phyloP scores from a whole-genome alignment of 2,797 vertebrate genomes.

The Propithecus perrieri region DNA sequence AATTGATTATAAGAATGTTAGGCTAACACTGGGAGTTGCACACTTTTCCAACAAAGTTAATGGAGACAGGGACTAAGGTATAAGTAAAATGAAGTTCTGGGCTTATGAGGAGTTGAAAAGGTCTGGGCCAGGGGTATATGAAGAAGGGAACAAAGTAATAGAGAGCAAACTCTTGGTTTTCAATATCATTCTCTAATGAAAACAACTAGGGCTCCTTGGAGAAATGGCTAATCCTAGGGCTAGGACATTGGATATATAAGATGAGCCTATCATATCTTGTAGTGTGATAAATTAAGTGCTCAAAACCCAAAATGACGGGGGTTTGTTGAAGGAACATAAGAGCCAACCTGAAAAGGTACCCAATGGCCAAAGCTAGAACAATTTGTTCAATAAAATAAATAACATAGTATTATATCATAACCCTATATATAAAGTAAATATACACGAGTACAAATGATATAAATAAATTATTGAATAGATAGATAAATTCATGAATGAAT shows the following conservation, averaged over 20 bases:
- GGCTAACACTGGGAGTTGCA: not conserved
- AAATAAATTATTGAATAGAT: constrained; percentile 22
- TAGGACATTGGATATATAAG: not conserved
- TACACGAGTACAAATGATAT: not conserved
- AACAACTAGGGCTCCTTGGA: not conserved
- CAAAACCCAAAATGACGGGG: not conserved
- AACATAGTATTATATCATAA: not conserved
- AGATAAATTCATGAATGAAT: not conserved
- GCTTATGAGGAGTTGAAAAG: not conserved
- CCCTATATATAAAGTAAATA: not conserved
- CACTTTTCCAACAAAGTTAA: not conserved
- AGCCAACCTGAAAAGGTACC: not conserved
- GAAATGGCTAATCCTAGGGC: not conserved
- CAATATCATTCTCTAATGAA: not conserved
- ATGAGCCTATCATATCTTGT: not conserved
- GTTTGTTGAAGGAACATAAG: not conserved
- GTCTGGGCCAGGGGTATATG: not conserved
- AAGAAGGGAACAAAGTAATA: not conserved
- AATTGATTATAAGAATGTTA: not conserved
- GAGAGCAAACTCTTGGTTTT: not conserved
- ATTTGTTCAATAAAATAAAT: constrained; percentile 35
- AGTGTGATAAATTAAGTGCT: not conserved
- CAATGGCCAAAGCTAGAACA: not conserved
- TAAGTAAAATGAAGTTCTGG: not conserved
- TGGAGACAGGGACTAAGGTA: not conserved